Conservation (phyloP, 1,140 invertebrate species). For the Aradophagus sp. region DNA sequence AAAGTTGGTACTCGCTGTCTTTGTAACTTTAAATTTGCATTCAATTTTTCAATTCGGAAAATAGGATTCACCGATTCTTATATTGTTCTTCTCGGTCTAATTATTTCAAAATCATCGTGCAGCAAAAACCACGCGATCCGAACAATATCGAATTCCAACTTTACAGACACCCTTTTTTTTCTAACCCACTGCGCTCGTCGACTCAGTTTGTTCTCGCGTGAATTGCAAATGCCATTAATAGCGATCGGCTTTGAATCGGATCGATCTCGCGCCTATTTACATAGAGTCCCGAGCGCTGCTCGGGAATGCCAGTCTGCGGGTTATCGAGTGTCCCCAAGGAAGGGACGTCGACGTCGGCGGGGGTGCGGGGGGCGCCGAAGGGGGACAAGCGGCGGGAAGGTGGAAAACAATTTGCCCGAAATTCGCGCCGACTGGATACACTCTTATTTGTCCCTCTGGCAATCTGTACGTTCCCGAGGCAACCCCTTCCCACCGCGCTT, state of each 20-base stretch:
- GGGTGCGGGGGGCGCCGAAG: constrained; percentile 62
- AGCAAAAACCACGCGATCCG: too few species aligned
- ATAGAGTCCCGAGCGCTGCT: constrained; percentile 50
- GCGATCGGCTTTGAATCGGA: constrained; percentile 48
- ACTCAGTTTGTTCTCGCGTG: constrained; percentile 42
- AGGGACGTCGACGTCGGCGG: constrained; percentile 46
- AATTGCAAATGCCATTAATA: constrained; percentile 52
- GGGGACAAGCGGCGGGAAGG: constrained; percentile 61
- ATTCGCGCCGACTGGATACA: constrained; percentile 69
- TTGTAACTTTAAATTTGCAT: too few species aligned
- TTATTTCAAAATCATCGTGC: too few species aligned
- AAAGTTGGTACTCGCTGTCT: too few species aligned
- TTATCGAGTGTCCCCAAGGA: constrained; percentile 53
- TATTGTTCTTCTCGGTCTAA: too few species aligned
- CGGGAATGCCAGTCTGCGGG: constrained; percentile 46
- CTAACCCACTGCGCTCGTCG: constrained; percentile 37
- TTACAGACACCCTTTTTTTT: too few species aligned
- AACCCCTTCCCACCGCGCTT: constrained; percentile 53
- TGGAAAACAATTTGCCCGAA: constrained; percentile 70
- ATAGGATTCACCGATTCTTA: too few species aligned
- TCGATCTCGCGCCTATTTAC: constrained; percentile 55
- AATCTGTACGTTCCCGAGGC: constrained; percentile 68
- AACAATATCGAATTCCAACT: too few species aligned
- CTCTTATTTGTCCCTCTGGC: constrained; percentile 71
- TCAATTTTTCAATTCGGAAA: too few species aligned